Conservation (phyloP, 1,140 invertebrate genomes). For the Zophobas morio region DNA sequence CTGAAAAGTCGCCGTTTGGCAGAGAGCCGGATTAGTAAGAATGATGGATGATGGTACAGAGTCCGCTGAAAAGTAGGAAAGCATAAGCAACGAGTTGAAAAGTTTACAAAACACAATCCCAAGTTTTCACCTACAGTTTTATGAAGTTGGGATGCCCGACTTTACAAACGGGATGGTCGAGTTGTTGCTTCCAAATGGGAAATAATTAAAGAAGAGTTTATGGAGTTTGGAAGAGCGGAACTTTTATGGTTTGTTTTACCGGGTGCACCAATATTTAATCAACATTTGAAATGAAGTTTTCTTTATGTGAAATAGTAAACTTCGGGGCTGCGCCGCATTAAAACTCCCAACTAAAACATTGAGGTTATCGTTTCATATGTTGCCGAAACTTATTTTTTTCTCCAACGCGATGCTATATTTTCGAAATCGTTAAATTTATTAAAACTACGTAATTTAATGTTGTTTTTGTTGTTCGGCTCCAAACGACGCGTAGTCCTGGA, state of each 20-base stretch:
- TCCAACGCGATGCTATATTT: no score
- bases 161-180: not conserved
- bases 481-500: no score
- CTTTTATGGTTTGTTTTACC: not conserved
- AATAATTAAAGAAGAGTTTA: constrained; percentile 31
- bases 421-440: no score
- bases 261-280: no score
- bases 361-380: no score
- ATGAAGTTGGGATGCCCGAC: constrained; percentile 9
- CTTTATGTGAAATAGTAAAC: no score
- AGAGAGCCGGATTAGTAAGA: constrained; percentile 21
- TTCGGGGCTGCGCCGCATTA: no score
- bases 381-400: no score
- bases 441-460: no score
- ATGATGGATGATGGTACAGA: constrained; percentile 31
- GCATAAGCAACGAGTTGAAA: constrained; percentile 33
- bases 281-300: no score
- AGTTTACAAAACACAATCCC: constrained; percentile 42
- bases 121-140: constrained; percentile 45
- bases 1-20: constrained; percentile 27
- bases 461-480: no score
- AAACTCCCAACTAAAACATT: no score
- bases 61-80: not conserved
- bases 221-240: not conserved
- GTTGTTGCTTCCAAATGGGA: constrained; percentile 2